Conservation (phyloP, 2,888 invertebrate genomes). For the Reticulitermes lucifugus region DNA sequence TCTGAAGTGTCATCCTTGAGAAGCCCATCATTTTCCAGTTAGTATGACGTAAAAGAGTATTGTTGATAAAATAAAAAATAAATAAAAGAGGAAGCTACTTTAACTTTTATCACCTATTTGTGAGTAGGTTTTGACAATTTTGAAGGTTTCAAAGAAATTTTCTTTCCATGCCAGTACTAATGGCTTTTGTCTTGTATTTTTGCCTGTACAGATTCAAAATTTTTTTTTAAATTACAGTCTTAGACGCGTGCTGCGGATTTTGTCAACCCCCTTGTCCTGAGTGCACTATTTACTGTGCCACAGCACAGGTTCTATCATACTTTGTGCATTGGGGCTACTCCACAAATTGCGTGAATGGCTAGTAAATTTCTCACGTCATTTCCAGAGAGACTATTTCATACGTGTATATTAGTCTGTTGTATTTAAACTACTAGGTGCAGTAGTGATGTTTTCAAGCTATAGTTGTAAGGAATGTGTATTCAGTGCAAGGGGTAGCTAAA, state of each 20-base stretch:
- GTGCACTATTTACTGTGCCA: conserved; percentile 48
- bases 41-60: conserved; percentile 47
- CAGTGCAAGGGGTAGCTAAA: conserved; percentile 55
- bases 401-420: conserved; percentile 53
- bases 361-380: conserved; percentile 27
- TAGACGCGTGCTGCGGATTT: conserved; percentile 48
- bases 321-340: conserved; percentile 6
- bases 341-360: conserved; percentile 22
- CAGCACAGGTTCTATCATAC: conserved; percentile 13
- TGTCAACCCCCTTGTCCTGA: conserved; percentile 53
- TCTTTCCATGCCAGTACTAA: conserved; percentile 24
- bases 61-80: conserved; percentile 51
- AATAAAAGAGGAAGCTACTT: conserved; percentile 43
- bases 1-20: conserved; percentile 46
- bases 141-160: conserved; percentile 1
- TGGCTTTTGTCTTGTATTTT: conserved; percentile 36
- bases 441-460: conserved; percentile 44
- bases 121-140: conserved; percentile 33
- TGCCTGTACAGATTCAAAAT: conserved; percentile 39
- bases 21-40: conserved; percentile 49
- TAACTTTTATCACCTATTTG: conserved; percentile 48
- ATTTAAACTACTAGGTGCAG: conserved; percentile 49
- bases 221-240: conserved; percentile 45
- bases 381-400: conserved; percentile 49
- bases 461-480: conserved; percentile 54